Evolutionary conservation across 2,797 vertebrate genomes (phyloP).

Genomic region (Pseudochirops cupreus): DNA sequence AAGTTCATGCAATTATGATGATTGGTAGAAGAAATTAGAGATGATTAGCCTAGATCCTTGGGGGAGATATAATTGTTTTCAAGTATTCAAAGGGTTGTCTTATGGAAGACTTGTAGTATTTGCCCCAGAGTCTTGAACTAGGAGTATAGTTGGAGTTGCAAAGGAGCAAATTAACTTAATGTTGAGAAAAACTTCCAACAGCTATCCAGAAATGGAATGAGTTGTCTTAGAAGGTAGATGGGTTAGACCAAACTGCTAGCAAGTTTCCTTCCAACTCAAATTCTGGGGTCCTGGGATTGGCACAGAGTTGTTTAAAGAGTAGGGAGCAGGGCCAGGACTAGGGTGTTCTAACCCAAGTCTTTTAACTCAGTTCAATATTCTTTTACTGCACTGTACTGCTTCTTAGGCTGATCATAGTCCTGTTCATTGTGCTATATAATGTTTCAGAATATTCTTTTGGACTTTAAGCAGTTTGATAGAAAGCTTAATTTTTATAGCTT

Average conservation of each 20-base stretch:
- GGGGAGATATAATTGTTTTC: neutral
- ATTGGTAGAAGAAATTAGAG: neutral
- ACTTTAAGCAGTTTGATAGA: slow-evolving; percentile 17
- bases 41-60: neutral
- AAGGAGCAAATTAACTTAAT: neutral
- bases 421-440: neutral
- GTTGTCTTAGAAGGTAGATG: neutral
- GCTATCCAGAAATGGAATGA: neutral
- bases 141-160: neutral
- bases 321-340: neutral
- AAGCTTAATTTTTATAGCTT: neutral
- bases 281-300: neutral
- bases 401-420: neutral
- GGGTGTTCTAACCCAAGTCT: neutral
- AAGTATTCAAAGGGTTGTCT: neutral
- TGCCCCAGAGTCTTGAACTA: neutral
- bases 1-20: neutral
- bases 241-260: neutral
- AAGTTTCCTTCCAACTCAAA: neutral
- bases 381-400: neutral
- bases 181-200: neutral
- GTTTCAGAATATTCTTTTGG: neutral
- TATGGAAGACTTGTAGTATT: neutral
- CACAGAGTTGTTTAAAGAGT: neutral
- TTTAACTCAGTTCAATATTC: neutral